phyloP scores from a whole-genome alignment of 2,113 vertebrate species.

The Sorex fumeus region DNA sequence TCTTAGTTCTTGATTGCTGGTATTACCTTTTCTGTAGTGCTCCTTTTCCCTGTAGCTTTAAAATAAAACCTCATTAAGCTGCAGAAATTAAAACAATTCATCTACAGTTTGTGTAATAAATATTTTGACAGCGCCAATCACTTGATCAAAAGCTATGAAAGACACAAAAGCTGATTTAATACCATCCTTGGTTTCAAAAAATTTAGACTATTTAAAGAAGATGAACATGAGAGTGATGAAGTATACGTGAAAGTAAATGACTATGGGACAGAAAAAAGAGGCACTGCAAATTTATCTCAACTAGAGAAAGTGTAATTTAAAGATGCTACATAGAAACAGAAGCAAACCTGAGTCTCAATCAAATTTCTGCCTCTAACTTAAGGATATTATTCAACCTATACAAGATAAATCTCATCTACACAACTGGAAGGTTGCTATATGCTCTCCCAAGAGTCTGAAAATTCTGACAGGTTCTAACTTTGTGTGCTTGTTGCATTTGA shows the following conservation, averaged over 20 bases:
- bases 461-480: neutral
- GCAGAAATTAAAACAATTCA: slow-evolving; percentile 39
- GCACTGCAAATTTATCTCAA: neutral
- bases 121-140: slow-evolving; percentile 33
- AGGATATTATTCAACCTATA: neutral
- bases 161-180: slow-evolving; percentile 38
- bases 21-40: neutral
- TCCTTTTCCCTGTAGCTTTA: slow-evolving; percentile 6
- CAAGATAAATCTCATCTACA: neutral
- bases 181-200: slow-evolving; percentile 10
- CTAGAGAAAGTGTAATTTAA: neutral
- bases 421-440: neutral
- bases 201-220: neutral
- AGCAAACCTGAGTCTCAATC: neutral
- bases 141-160: slow-evolving; percentile 35
- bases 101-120: slow-evolving; percentile 41
- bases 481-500: neutral
- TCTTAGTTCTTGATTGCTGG: neutral
- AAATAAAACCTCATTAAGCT: slow-evolving; percentile 8
- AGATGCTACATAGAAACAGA: neutral
- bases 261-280: neutral
- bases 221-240: neutral
- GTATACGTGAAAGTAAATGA: neutral
- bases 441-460: no score
- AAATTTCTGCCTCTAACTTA: slow-evolving; percentile 14